A percentile compares a stretch with the other conserved stretches of the same genome.
Evolutionary conservation across 2,113 vertebrate species (phyloP).

Genomic region (Dicaeum eximium): DNA sequence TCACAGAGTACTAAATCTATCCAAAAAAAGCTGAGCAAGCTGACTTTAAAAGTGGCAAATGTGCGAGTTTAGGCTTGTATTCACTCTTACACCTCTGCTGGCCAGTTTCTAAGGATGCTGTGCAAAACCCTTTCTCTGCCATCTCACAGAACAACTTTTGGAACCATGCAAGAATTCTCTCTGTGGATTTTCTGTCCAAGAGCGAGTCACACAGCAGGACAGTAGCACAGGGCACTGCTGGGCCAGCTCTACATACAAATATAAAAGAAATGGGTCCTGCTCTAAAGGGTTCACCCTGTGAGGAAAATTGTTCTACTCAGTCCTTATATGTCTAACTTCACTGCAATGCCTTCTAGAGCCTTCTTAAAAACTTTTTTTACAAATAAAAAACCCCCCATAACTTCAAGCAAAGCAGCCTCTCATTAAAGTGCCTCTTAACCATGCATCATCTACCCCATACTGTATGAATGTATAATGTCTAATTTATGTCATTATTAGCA

Average conservation of each 20-base stretch:
- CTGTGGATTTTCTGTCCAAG: not conserved
- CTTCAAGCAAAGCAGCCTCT: not conserved
- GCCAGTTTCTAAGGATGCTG: not conserved
- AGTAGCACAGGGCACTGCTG: not conserved
- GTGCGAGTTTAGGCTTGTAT: not conserved
- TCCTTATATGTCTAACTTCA: conserved; percentile 17
- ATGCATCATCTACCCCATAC: not conserved
- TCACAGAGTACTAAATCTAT: not conserved
- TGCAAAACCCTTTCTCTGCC: not conserved
- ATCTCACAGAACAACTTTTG: not conserved
- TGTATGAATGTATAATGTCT: not conserved
- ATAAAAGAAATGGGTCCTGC: not conserved
- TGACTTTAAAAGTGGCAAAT: not conserved
- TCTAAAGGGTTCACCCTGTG: not conserved
- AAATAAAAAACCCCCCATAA: not conserved
- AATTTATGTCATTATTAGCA: not conserved
- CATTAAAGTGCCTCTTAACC: not conserved
- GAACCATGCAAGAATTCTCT: not conserved
- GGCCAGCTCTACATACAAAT: not conserved
- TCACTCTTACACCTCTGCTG: not conserved
- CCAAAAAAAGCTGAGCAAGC: not conserved
- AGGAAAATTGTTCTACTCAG: not conserved
- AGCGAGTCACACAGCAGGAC: not conserved
- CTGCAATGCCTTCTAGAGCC: not conserved
- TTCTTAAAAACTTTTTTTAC: not conserved